These are phyloP conservation scores for Salmo trutta DNA, from an alignment of 2,797 vertebrate genomes.

Conservation along the genomic window DNA sequence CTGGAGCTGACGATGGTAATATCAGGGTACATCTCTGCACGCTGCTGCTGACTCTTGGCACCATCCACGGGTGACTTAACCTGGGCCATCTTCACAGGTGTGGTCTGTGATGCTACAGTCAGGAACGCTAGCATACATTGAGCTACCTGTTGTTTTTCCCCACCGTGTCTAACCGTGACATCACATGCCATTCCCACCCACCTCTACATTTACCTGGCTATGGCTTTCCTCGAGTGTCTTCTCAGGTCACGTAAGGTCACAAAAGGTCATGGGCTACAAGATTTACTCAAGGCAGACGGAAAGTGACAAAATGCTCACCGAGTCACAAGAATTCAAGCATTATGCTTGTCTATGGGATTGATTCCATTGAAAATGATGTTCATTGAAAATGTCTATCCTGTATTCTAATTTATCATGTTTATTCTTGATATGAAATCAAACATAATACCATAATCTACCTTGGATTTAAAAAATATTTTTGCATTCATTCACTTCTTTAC, in stretches of 20 bases:
- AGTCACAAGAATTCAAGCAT: not conserved
- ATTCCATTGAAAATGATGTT: not conserved
- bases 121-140: constrained; percentile 15
- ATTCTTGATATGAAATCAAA: not conserved
- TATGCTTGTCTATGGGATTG: not conserved
- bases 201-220: constrained; percentile 1
- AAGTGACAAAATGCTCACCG: not conserved
- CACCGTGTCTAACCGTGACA: constrained; percentile 42
- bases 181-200: constrained; percentile 42
- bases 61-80: constrained; percentile 55
- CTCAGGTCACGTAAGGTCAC: not conserved
- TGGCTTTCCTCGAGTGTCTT: not conserved
- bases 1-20: constrained; percentile 76
- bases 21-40: constrained; percentile 69
- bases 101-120: constrained; percentile 21
- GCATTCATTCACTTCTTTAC: not conserved
- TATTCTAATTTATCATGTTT: not conserved
- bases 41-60: constrained; percentile 59
- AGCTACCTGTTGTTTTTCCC: constrained; percentile 38
- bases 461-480: not conserved
- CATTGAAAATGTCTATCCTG: not conserved
- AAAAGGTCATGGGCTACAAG: not conserved
- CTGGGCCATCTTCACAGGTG: constrained; percentile 62
- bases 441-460: not conserved
- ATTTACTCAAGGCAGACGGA: not conserved